These are phyloP conservation scores for Sinocyclocheilus grahami DNA, from an alignment of 2,113 vertebrate species.

Conservation along the genomic window DNA sequence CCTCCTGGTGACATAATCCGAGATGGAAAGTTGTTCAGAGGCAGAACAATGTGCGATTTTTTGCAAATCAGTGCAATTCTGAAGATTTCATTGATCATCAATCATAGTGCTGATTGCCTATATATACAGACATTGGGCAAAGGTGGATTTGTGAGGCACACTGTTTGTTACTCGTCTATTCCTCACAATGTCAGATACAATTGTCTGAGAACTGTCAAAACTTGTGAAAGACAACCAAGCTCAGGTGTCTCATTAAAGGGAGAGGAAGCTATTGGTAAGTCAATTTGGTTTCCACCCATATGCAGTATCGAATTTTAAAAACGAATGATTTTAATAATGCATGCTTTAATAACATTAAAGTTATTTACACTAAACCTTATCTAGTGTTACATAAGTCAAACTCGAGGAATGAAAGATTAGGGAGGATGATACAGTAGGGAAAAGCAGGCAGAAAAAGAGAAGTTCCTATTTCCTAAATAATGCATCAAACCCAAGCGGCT, in stretches of 20 bases:
- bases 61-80: neutral
- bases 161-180: neutral
- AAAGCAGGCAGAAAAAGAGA: constrained; percentile 10
- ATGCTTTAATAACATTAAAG: neutral
- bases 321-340: neutral
- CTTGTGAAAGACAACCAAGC: constrained; percentile 3
- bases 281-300: neutral
- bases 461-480: neutral
- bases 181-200: neutral
- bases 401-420: neutral
- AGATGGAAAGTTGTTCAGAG: neutral
- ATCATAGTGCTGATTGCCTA: neutral
- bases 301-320: neutral
- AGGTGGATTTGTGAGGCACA: neutral
- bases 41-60: neutral
- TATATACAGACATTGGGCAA: neutral
- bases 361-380: neutral
- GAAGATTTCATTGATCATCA: neutral
- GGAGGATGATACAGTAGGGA: neutral
- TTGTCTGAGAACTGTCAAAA: neutral
- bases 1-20: neutral
- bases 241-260: constrained; percentile 3
- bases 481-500: constrained; percentile 13
- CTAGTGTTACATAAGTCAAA: neutral
- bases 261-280: neutral